A percentile compares a stretch with the other conserved stretches of the same genome.
These are phyloP conservation scores for Oxycera nigricornis DNA, from an alignment of 2,888 invertebrate species.

Conservation along the genomic window DNA sequence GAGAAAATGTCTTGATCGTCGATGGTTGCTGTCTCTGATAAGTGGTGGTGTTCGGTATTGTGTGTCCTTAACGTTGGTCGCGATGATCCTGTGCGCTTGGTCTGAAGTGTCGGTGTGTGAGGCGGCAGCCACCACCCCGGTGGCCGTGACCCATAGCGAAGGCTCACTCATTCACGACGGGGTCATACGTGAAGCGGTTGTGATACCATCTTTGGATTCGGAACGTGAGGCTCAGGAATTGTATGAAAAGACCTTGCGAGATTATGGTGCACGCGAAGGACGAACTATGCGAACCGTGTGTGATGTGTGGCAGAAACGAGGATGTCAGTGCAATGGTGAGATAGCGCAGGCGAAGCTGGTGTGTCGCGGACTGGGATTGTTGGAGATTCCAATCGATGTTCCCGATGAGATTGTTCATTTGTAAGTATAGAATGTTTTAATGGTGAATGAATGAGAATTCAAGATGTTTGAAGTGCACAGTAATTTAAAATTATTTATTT, in stretches of 20 bases:
- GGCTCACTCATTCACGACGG: slow-evolving; percentile 46
- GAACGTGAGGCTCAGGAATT: slow-evolving; percentile 60
- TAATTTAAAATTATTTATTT: no score
- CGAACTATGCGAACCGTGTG: slow-evolving; percentile 57
- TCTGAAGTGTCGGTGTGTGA: background rate
- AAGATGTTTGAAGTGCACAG: no score
- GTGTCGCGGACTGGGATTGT: slow-evolving; percentile 58
- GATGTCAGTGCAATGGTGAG: slow-evolving; percentile 59
- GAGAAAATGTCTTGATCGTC: slow-evolving; percentile 22
- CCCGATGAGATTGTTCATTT: slow-evolving; percentile 57
- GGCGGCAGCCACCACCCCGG: slow-evolving; percentile 1
- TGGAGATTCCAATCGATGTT: slow-evolving; percentile 58
- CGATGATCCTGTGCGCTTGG: slow-evolving; percentile 41
- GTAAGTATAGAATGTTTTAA: slow-evolving; percentile 54
- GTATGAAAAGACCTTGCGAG: slow-evolving; percentile 59
- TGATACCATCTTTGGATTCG: slow-evolving; percentile 59
- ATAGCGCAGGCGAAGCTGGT: slow-evolving; percentile 56
- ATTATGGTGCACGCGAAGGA: slow-evolving; percentile 49
- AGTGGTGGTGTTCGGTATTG: slow-evolving; percentile 1
- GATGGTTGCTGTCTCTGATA: background rate
- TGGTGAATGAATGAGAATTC: background rate
- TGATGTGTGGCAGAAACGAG: slow-evolving; percentile 56
- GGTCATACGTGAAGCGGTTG: slow-evolving; percentile 57
- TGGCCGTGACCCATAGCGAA: slow-evolving; percentile 37
- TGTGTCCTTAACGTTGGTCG: background rate